Evolutionary conservation across 2,888 invertebrate genomes (phyloP), one percentile per base, ranked within the genome.

Genomic region (Spisula solida): DNA sequence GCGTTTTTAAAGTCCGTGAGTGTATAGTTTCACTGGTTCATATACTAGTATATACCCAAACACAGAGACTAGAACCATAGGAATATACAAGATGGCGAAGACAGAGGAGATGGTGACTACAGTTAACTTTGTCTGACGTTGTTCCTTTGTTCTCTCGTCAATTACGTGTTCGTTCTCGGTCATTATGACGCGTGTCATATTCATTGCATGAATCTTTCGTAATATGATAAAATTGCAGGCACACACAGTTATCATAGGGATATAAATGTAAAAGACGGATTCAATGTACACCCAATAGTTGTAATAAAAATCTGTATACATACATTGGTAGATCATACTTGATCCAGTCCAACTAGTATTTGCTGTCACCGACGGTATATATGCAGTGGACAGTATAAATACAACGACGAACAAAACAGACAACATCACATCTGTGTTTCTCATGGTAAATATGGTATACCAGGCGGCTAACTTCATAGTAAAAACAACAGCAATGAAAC

Each of bases 401-500:
- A 12, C 10, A 0, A 70, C 5, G 70, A 70, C 1, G 1, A 31
- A 12, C 10, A 70, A 29, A 1, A 29, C 12, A 1, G n/a, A 12
- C 29, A 70, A 70, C 29, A 29, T 12, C 29, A 31, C 29, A n/a
- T 31, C 25, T 16, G 83, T 70, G 83, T 83, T 83, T 47, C 29
- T 75, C n/a, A n/a, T n/a, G n/a, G n/a, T n/a, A n/a, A n/a, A n/a
- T n/a, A 81, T 20, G 2, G 85, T 85, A 48, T 81, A 81, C 81
- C 75, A 82, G 0, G 70, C 14, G 0, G 25, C 25, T 14, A 85
- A 78, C 31, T 85, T 85, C 25, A 85, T 70, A 10, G 88, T 85
- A 56, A 85, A 85, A 48, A 81, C 56, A 14, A 88, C 88, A 0
- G 88, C 88, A 55, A 85, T 82, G n/a, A 85, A 82, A n/a, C 88